Percentiles rank a stretch among this genome's conserved stretches.
Conservation (phyloP, 2,113 vertebrate genomes). For the Oriolus oriolus region DNA sequence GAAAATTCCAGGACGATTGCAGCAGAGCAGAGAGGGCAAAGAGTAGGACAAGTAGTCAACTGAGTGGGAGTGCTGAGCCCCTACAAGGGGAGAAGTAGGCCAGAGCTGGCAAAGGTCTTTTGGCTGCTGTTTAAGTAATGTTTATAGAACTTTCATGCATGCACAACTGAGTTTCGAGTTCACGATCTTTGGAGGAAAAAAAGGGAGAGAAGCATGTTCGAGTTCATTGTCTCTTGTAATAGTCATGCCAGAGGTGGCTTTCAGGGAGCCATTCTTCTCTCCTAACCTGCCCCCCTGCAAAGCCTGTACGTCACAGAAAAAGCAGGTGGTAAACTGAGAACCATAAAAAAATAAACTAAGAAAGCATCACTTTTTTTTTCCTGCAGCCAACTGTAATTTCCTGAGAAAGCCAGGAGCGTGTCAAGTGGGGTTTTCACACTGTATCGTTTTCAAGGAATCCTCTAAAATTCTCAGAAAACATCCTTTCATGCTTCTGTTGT, state of each 20-base stretch:
- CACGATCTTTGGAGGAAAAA: conserved; percentile 20
- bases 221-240: conserved; percentile 51
- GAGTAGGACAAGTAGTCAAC: conserved; percentile 90
- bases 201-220: conserved; percentile 25
- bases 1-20: conserved; percentile 84
- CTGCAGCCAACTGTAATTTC: neutral
- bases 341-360: neutral
- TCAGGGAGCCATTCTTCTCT: neutral
- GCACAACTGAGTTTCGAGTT: conserved; percentile 55
- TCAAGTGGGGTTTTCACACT: conserved; percentile 24
- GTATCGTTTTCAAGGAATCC: conserved; percentile 30
- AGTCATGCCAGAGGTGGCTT: conserved; percentile 9
- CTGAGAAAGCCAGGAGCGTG: neutral
- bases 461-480: conserved; percentile 44
- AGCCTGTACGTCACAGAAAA: neutral
- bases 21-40: conserved; percentile 97
- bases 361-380: neutral
- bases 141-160: conserved; percentile 48
- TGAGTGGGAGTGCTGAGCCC: conserved; percentile 58
- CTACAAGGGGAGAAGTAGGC: conserved; percentile 34
- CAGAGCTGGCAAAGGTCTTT: conserved; percentile 41
- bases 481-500: conserved; percentile 43
- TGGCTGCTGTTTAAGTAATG: conserved; percentile 56
- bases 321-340: neutral
- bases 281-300: neutral